These are phyloP conservation scores for Maconellicoccus hirsutus DNA, from an alignment of 1,140 invertebrate species.

Conservation along the genomic window DNA sequence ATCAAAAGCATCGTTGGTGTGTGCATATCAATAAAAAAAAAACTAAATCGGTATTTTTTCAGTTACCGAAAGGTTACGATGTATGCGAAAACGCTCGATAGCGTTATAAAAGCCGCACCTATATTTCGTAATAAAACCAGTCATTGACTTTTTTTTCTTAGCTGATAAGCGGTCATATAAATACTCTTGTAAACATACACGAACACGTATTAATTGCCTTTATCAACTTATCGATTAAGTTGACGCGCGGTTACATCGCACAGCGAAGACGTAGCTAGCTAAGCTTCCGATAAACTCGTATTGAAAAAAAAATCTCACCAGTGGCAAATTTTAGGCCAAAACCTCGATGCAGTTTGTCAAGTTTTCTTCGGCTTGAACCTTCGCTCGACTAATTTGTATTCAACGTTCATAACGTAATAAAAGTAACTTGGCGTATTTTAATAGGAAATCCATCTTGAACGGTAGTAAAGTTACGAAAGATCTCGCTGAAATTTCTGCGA, in stretches of 20 bases:
- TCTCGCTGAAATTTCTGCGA: slow-evolving; percentile 8
- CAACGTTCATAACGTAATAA: neutral
- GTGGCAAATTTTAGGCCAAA: too few species aligned
- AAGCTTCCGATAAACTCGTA: too few species aligned
- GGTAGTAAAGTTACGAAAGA: neutral
- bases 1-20: too few species aligned
- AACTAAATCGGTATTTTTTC: too few species aligned
- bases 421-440: neutral
- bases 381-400: neutral
- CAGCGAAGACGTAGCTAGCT: neutral
- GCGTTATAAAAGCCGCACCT: neutral
- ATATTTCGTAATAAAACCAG: slow-evolving; percentile 1
- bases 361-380: neutral
- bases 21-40: too few species aligned
- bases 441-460: neutral
- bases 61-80: too few species aligned
- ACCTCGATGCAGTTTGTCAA: neutral
- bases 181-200: neutral
- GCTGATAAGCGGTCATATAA: neutral
- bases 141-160: neutral
- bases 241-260: too few species aligned
- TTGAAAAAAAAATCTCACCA: neutral
- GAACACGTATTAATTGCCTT: neutral
- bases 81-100: too few species aligned
- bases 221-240: neutral